A percentile compares a stretch with the other conserved stretches of the same genome.
These are phyloP conservation scores for Agrilus planipennis DNA, from an alignment of 1,140 invertebrate species.

Conservation along the genomic window DNA sequence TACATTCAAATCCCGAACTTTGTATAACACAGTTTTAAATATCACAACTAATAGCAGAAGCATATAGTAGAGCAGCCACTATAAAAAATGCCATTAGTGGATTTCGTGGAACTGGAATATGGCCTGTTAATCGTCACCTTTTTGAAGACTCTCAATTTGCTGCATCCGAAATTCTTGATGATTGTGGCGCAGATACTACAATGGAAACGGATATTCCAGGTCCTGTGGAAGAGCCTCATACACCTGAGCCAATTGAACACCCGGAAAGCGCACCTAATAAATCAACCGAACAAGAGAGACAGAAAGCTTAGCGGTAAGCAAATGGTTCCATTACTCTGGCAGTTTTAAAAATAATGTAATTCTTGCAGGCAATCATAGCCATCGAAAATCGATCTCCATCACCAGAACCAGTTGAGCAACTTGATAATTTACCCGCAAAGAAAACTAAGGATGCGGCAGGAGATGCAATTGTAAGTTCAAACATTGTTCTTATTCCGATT, in stretches of 20 bases:
- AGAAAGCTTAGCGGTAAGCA: background rate
- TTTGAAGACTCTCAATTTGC: background rate
- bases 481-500: too few species aligned
- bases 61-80: constrained; percentile 17
- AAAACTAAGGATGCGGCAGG: too few species aligned
- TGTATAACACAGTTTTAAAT: background rate
- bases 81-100: constrained; percentile 20
- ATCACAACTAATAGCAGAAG: constrained; percentile 2
- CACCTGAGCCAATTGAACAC: background rate
- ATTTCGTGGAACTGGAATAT: constrained; percentile 27
- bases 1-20: background rate
- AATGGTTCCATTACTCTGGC: too few species aligned
- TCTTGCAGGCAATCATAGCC: too few species aligned
- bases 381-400: too few species aligned
- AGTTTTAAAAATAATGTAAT: too few species aligned
- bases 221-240: background rate
- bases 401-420: too few species aligned
- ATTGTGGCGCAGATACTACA: background rate
- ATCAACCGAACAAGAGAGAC: background rate
- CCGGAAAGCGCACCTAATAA: background rate
- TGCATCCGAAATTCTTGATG: background rate
- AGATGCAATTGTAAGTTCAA: too few species aligned
- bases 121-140: constrained; percentile 15
- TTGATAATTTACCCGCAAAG: too few species aligned
- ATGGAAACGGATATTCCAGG: too few species aligned